phyloP scores from a whole-genome alignment of 1,140 invertebrate genomes.

The Pinna nobilis region DNA sequence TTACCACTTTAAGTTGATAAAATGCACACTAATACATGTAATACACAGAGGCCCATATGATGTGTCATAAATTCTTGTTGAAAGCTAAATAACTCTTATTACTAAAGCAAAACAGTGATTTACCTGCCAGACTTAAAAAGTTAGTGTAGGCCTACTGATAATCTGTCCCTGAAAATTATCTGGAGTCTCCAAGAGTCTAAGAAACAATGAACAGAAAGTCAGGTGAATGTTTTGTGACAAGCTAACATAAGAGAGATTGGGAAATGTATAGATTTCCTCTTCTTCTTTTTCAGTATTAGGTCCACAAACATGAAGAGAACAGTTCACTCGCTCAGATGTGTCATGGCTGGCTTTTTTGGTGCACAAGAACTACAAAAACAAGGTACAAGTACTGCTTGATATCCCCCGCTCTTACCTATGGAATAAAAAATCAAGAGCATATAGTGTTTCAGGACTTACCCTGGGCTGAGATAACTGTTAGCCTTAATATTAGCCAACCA shows the following conservation, averaged over 20 bases:
- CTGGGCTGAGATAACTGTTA: too few relatives aligned
- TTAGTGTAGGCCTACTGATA: neutral
- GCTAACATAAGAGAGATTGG: neutral
- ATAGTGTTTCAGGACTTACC: too few relatives aligned
- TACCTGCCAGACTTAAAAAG: neutral
- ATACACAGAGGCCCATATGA: too few relatives aligned
- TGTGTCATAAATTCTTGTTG: too few relatives aligned
- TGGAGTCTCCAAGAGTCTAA: neutral
- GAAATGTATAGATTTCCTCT: neutral
- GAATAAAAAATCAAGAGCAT: too few relatives aligned
- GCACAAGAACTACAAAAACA: conserved; percentile 24
- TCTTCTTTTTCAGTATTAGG: conserved; percentile 13
- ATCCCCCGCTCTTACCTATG: too few relatives aligned
- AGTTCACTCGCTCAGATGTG: conserved; percentile 22
- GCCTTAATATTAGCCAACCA: too few relatives aligned
- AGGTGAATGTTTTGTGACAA: neutral
- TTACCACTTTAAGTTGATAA: too few relatives aligned
- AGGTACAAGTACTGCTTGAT: neutral
- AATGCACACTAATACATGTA: too few relatives aligned
- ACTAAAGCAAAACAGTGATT: neutral
- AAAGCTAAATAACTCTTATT: too few relatives aligned
- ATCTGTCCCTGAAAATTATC: neutral
- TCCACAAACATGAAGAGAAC: conserved; percentile 37
- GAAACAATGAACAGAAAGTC: neutral
- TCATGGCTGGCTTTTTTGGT: conserved; percentile 33